Percentiles rank a stretch among this genome's conserved stretches.
These are phyloP conservation scores for Artibeus lituratus DNA, from an alignment of 2,797 vertebrate genomes.

Conservation along the genomic window DNA sequence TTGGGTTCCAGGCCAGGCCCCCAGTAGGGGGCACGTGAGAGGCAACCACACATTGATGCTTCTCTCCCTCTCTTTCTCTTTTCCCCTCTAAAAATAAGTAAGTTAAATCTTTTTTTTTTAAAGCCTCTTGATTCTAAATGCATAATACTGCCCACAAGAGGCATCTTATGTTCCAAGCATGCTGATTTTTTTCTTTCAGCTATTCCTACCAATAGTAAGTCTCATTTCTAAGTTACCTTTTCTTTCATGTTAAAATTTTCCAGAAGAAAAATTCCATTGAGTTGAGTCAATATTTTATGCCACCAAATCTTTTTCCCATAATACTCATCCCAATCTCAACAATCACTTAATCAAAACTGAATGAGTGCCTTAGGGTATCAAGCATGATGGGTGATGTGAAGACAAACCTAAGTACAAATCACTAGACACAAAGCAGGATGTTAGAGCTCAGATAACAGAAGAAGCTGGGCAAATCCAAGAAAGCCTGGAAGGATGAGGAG, in stretches of 20 bases:
- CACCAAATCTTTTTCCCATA: constrained; percentile 38
- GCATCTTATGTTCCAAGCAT: background rate
- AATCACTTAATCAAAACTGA: constrained; percentile 24
- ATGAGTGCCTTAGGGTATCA: background rate
- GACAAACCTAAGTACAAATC: background rate
- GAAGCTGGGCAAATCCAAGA: background rate
- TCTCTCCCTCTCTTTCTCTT: too few relatives aligned
- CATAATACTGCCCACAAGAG: background rate
- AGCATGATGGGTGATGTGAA: background rate
- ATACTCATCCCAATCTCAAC: background rate
- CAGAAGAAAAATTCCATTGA: constrained; percentile 22
- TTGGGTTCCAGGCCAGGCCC: too few relatives aligned
- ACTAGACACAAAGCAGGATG: background rate
- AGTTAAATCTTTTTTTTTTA: too few relatives aligned
- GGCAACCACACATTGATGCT: too few relatives aligned
- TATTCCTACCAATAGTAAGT: background rate
- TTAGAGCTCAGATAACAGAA: background rate
- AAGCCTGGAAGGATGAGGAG: background rate
- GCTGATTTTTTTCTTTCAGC: background rate
- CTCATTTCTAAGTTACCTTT: constrained; percentile 14
- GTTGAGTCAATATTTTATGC: background rate
- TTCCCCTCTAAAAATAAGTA: too few relatives aligned
- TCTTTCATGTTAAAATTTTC: background rate
- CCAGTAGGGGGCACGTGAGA: too few relatives aligned
- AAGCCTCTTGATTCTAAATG: constrained; percentile 58